Conservation (phyloP, 2,113 vertebrate species). For the Notechis scutatus region DNA sequence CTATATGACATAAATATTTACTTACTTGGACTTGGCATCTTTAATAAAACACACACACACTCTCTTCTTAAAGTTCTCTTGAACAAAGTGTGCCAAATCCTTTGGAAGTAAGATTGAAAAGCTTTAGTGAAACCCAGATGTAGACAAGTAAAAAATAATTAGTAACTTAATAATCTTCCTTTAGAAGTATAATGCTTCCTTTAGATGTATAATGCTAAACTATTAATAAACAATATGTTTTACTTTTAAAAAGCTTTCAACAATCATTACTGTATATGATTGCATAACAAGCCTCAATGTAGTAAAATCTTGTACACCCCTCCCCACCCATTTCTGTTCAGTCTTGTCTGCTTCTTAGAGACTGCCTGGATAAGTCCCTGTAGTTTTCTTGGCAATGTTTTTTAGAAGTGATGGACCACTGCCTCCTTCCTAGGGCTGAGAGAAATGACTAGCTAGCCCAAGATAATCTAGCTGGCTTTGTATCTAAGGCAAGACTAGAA, state of each 20-base stretch:
- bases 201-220: not conserved
- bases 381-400: not conserved
- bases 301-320: not conserved
- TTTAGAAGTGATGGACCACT: not conserved
- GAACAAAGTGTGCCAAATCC: conserved; percentile 74
- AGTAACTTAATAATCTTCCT: not conserved
- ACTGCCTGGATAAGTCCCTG: not conserved
- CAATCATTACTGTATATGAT: not conserved
- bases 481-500: not conserved
- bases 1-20: not conserved
- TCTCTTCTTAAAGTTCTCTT: conserved; percentile 79
- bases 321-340: not conserved
- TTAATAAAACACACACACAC: conserved; percentile 77
- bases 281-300: not conserved
- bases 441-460: not conserved
- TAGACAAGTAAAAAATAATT: not conserved
- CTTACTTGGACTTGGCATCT: conserved; percentile 76
- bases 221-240: not conserved
- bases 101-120: conserved; percentile 44
- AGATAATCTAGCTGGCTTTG: not conserved
- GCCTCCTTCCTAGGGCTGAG: not conserved
- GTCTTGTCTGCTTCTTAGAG: not conserved
- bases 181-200: not conserved
- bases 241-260: not conserved
- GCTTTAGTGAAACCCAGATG: not conserved